These are phyloP conservation scores for Discoglossus pictus DNA, from an alignment of 2,797 vertebrate genomes.

Conservation along the genomic window DNA sequence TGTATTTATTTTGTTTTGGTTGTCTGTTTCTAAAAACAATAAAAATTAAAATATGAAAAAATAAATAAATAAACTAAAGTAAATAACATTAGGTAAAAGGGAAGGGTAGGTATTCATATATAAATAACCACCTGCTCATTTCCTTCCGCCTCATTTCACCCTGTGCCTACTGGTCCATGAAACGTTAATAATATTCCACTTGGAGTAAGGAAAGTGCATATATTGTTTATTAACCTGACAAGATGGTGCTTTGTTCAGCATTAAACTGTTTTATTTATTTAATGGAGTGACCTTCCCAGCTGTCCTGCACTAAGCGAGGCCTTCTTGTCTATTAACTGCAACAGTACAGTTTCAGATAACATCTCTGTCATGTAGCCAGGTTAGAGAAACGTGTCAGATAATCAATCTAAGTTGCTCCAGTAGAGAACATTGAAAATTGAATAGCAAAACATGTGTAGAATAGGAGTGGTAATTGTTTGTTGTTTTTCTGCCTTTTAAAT, in stretches of 20 bases:
- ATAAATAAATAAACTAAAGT: too few species aligned
- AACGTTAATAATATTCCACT: conserved; percentile 31
- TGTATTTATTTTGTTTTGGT: too few species aligned
- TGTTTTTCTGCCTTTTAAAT: too few species aligned
- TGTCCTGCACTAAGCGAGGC: conserved; percentile 37
- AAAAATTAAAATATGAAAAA: too few species aligned
- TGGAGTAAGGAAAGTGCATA: conserved; percentile 14
- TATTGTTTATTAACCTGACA: conserved; percentile 45
- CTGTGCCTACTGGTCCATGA: conserved; percentile 2
- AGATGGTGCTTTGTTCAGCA: conserved; percentile 33
- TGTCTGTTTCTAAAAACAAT: too few species aligned
- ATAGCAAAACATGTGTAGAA: neutral
- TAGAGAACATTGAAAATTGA: neutral
- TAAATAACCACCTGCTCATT: conserved; percentile 21
- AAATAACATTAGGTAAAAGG: too few species aligned
- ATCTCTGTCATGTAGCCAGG: conserved; percentile 37
- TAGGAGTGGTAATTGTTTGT: neutral
- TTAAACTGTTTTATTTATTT: conserved; percentile 40
- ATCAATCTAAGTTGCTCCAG: conserved; percentile 31
- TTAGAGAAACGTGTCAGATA: conserved; percentile 20
- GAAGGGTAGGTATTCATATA: too few species aligned
- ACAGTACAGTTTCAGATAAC: conserved; percentile 35
- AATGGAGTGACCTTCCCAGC: conserved; percentile 44
- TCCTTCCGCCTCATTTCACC: conserved; percentile 10
- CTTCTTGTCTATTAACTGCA: conserved; percentile 29